These are phyloP conservation scores for Erebia palarica DNA, from an alignment of 2,888 invertebrate species.

Conservation along the genomic window DNA sequence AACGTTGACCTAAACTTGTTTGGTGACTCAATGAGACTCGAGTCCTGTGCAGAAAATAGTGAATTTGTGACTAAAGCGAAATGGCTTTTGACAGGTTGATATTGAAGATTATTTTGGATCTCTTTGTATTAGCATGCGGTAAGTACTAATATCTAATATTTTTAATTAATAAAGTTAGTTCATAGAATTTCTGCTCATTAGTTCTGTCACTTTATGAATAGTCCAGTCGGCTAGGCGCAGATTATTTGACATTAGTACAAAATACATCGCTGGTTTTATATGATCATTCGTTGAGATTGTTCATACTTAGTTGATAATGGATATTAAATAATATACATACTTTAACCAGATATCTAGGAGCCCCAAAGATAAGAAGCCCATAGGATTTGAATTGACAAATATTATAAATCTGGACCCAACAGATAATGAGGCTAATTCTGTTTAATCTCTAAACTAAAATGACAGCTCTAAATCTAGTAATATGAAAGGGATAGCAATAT, in stretches of 20 bases:
- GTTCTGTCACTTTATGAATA: too few species aligned
- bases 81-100: constrained; percentile 63
- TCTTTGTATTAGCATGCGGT: constrained; percentile 61
- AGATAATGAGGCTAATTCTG: too few species aligned
- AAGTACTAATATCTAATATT: constrained; percentile 46
- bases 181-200: too few species aligned
- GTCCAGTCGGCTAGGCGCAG: background rate
- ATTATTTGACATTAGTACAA: background rate
- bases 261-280: constrained; percentile 5
- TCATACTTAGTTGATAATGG: background rate
- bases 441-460: too few species aligned
- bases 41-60: constrained; percentile 8
- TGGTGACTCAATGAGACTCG: constrained; percentile 1
- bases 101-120: constrained; percentile 66
- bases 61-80: constrained; percentile 24
- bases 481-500: too few species aligned
- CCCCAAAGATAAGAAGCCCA: background rate
- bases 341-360: background rate
- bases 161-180: too few species aligned
- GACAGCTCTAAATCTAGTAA: too few species aligned
- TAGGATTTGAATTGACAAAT: too few species aligned
- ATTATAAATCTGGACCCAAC: too few species aligned
- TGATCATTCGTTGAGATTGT: background rate
- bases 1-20: constrained; percentile 3
- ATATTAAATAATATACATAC: background rate